Percentiles rank a stretch among this genome's conserved stretches.
Evolutionary conservation across 2,888 invertebrate species (phyloP).

Genomic region (Brachypalpus laphriformis): DNA sequence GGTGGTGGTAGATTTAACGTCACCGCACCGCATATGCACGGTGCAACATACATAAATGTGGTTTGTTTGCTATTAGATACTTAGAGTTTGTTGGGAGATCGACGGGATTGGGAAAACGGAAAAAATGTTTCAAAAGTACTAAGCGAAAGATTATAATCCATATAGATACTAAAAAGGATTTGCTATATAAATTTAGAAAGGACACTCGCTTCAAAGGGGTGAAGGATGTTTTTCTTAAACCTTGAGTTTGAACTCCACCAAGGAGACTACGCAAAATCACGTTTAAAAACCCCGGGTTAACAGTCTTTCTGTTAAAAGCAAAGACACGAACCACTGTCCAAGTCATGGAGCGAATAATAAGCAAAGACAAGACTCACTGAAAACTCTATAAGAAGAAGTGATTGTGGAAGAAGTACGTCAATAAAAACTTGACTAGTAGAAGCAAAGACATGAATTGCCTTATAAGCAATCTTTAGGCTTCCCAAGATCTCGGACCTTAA

Average conservation of each 20-base stretch:
- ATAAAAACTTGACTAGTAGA: too few relatives aligned
- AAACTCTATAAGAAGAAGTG: too few relatives aligned
- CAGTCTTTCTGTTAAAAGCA: neutral
- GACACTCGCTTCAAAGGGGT: too few relatives aligned
- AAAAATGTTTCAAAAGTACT: constrained; percentile 4
- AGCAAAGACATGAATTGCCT: too few relatives aligned
- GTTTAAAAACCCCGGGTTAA: neutral
- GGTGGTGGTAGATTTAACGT: constrained; percentile 16
- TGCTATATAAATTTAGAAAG: too few relatives aligned
- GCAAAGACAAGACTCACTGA: too few relatives aligned
- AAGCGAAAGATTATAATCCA: neutral
- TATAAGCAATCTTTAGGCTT: too few relatives aligned
- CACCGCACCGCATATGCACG: constrained; percentile 2
- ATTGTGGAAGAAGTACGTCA: too few relatives aligned
- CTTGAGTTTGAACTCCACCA: neutral
- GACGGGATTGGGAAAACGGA: constrained; percentile 29
- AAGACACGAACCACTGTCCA: neutral
- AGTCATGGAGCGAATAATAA: too few relatives aligned
- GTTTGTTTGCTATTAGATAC: constrained; percentile 20
- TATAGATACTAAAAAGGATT: neutral
- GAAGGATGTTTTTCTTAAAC: neutral
- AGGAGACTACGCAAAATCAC: neutral
- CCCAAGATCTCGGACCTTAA: too few relatives aligned
- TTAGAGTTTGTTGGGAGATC: constrained; percentile 8
- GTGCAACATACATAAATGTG: constrained; percentile 22